Base-by-base conservation (phyloP, 2,797 vertebrate species). In the Poeciliopsis gracilis region DNA sequence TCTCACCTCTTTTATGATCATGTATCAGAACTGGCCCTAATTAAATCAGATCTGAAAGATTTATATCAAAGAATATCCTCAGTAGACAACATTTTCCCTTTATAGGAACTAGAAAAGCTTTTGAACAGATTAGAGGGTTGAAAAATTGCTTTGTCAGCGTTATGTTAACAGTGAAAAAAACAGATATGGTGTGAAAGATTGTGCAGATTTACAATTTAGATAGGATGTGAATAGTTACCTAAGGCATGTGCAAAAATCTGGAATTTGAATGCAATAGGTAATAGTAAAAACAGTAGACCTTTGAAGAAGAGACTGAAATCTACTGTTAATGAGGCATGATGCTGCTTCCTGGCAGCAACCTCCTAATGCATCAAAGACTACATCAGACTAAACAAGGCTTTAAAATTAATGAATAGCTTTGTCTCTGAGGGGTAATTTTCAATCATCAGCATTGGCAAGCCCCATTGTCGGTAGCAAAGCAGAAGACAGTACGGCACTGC, bases 341-440 rank as follows among this genome's bases (percentile, higher is more conserved):
- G 77, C 81, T 88, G 89, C 90, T 94, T 95, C 91, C 92, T 94
- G 92, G 94, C 94, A 93, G 85, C 90, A 82, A 89, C 89, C 92
- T 86, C 84, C 82, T 83, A 92, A 93, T 92, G 92, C 91, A 94
- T 95, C 94, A 95, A 95, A 95, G 93, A 91, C 93, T 92, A 93
- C 92, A 95, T 95, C 92, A 95, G 94, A 94, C 95, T 94, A 95
- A 96, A 96, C 94, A 95, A 95, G 93, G 91, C 91, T 94, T 95
- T 95, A 93, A 95, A 95, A 95, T 96, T 92, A 96, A 96, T 95
- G 93, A 95, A 95, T 95, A 91, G 91, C 88, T 94, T 89, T 85
- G 90, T 95, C 94, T 94, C 94, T 79, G 82, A 93, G 93, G 95
- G 91, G 87, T 95, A 93, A 95, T 95, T 96, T 95, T 93, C 92